These are phyloP conservation scores for Pomatostomus ruficeps DNA, from an alignment of 2,113 vertebrate species.

Conservation along the genomic window DNA sequence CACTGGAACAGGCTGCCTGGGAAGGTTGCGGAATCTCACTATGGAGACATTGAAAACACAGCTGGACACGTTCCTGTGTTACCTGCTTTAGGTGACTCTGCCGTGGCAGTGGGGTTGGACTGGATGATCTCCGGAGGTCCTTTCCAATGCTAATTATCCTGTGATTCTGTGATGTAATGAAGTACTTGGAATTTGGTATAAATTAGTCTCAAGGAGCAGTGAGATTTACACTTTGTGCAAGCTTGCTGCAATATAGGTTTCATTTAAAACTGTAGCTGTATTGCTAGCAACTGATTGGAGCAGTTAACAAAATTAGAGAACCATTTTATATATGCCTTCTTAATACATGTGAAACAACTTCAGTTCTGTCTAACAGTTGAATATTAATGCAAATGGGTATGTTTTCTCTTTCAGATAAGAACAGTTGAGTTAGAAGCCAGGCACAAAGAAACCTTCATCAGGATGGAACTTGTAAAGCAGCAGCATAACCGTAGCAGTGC, in stretches of 20 bases:
- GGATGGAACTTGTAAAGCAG: background rate
- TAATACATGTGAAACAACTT: background rate
- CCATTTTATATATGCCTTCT: background rate
- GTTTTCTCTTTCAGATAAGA: conserved; percentile 15
- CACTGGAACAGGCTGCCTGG: background rate
- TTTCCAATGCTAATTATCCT: background rate
- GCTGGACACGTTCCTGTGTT: background rate
- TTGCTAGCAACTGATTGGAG: background rate
- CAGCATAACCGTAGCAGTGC: background rate
- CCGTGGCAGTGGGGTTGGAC: background rate
- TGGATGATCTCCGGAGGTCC: background rate
- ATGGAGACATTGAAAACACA: background rate
- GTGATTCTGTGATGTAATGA: background rate
- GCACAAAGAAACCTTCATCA: background rate
- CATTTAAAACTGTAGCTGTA: background rate
- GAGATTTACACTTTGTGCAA: background rate
- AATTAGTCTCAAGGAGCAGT: background rate
- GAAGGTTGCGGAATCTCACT: background rate
- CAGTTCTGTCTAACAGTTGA: background rate
- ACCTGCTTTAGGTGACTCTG: background rate
- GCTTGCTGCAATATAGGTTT: background rate
- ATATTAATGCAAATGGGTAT: background rate
- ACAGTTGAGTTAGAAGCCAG: background rate
- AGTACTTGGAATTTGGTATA: background rate
- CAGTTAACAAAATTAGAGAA: background rate